Evolutionary conservation across 2,888 invertebrate species (phyloP).

Genomic region (Dryobota labecula): DNA sequence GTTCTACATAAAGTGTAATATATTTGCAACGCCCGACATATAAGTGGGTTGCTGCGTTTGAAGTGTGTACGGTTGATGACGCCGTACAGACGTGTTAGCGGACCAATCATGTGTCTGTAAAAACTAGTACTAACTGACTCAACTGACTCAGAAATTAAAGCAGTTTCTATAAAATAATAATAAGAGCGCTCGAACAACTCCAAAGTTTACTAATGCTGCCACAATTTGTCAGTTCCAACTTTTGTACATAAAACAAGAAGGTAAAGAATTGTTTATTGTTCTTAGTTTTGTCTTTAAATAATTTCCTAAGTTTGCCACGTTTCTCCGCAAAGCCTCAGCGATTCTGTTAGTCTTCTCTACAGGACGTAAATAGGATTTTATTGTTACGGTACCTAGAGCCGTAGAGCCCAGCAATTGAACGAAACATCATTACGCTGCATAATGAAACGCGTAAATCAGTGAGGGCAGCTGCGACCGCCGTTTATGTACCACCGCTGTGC

Average conservation of each 20-base stretch:
- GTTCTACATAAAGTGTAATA: too few species aligned
- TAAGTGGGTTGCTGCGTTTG: neutral
- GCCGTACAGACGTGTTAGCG: neutral
- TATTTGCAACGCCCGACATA: neutral
- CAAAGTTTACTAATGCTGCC: conserved; percentile 2
- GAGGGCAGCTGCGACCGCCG: conserved; percentile 5
- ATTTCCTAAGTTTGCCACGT: conserved; percentile 33
- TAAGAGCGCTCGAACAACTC: neutral
- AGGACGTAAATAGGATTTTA: conserved; percentile 41
- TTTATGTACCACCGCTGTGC: neutral
- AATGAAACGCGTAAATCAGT: conserved; percentile 57
- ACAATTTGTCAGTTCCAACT: conserved; percentile 16
- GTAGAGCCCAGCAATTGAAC: conserved; percentile 14
- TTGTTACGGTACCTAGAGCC: conserved; percentile 13
- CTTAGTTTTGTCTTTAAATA: conserved; percentile 31
- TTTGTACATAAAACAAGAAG: conserved; percentile 29
- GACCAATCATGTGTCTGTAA: neutral
- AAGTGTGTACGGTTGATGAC: neutral
- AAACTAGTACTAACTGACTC: neutral
- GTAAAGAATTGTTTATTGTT: conserved; percentile 43
- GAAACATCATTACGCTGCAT: conserved; percentile 33
- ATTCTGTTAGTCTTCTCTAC: conserved; percentile 5
- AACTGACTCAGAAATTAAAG: conserved; percentile 5
- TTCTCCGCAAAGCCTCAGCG: neutral
- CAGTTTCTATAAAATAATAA: conserved; percentile 2